phyloP scores from a whole-genome alignment of 2,113 vertebrate species.

The Delphinus delphis region DNA sequence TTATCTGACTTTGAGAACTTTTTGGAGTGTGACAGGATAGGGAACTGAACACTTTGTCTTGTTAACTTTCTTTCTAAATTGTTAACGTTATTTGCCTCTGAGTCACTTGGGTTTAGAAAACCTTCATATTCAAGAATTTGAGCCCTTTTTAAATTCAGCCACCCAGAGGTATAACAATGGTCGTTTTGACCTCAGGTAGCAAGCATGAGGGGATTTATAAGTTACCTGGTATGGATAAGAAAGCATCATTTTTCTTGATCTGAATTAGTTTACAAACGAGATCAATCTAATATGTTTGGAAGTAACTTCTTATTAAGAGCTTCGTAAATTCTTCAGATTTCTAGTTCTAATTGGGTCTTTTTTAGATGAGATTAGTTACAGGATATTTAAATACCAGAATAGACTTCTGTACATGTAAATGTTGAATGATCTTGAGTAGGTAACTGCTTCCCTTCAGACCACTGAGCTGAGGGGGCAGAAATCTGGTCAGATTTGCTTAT shows the following conservation, averaged over 20 bases:
- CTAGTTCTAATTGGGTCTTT: neutral
- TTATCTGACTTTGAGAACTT: neutral
- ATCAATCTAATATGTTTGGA: neutral
- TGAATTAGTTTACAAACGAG: neutral
- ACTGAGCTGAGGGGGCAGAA: neutral
- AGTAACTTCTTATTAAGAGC: neutral
- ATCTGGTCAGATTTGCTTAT: neutral
- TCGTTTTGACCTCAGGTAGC: neutral
- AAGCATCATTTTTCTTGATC: neutral
- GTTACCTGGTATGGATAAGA: neutral
- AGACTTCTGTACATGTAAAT: neutral
- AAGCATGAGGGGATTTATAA: neutral
- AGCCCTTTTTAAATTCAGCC: neutral
- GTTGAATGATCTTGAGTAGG: neutral
- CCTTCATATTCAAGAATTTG: neutral
- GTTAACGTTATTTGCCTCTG: neutral
- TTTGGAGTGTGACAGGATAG: neutral
- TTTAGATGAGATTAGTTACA: neutral
- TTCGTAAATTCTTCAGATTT: neutral
- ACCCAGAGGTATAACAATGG: neutral
- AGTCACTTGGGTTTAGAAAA: neutral
- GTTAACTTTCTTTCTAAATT: neutral
- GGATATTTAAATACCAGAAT: neutral
- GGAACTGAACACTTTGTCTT: neutral
- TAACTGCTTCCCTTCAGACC: neutral